Conservation (phyloP, 2,888 invertebrate species). For the Metallyticus violacea region DNA sequence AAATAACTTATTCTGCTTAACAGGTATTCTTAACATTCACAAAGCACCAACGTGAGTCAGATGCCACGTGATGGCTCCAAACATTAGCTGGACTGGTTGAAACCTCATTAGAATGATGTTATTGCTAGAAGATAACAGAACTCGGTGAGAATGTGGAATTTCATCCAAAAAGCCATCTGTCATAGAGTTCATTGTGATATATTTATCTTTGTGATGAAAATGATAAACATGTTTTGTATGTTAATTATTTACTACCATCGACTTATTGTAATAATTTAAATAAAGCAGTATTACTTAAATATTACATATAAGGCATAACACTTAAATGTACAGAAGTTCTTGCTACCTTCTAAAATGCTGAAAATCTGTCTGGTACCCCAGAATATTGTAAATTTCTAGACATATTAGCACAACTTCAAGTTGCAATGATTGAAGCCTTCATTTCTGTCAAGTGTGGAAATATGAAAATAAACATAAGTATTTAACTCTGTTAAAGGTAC, state of each 20-base stretch:
- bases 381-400: neutral
- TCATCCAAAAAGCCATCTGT: neutral
- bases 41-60: slow-evolving; percentile 51
- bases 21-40: slow-evolving; percentile 61
- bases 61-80: neutral
- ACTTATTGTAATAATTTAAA: neutral
- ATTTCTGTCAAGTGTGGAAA: neutral
- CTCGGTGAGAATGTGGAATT: no score
- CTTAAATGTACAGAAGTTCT: neutral
- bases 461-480: no score
- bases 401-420: neutral
- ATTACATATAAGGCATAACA: neutral
- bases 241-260: neutral
- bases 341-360: neutral
- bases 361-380: no score
- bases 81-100: no score
- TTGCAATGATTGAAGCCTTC: neutral
- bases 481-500: no score
- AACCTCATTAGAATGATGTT: no score
- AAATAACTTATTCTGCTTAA: neutral
- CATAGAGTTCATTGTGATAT: neutral
- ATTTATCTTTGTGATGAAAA: no score
- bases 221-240: neutral
- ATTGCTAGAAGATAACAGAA: no score
- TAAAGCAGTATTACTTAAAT: neutral